phyloP scores from a whole-genome alignment of 2,113 vertebrate genomes.

The Platichthys stellatus region DNA sequence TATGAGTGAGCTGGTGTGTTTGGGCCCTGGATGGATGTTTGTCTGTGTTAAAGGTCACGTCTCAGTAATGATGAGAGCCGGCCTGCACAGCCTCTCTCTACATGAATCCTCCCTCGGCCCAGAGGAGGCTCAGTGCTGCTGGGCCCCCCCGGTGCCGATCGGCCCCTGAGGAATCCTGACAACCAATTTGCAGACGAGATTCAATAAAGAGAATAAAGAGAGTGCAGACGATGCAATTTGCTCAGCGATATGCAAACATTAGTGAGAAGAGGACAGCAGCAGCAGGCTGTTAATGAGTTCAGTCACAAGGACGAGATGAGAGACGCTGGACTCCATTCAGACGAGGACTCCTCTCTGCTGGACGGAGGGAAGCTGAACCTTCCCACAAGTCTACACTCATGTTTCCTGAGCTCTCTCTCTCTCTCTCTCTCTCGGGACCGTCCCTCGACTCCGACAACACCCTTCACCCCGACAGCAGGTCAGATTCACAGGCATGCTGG shows the following conservation, averaged over 20 bases:
- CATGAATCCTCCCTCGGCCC: background rate
- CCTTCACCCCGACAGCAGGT: background rate
- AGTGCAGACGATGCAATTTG: constrained; percentile 52
- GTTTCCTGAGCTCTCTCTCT: too few species aligned
- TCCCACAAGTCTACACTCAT: too few species aligned
- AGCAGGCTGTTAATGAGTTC: background rate
- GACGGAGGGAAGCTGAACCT: too few species aligned
- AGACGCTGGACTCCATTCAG: too few species aligned
- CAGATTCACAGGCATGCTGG: background rate
- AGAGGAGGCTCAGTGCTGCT: background rate
- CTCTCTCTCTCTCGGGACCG: background rate
- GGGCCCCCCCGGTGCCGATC: background rate
- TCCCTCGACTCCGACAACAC: rapidly evolving
- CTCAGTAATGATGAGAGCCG: background rate
- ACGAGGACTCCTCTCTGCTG: too few species aligned
- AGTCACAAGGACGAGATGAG: constrained; percentile 42
- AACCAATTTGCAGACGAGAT: constrained; percentile 35
- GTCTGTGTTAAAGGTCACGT: background rate
- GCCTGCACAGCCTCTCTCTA: background rate
- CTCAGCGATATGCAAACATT: constrained; percentile 34
- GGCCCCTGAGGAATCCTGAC: constrained; percentile 57
- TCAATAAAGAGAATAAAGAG: constrained; percentile 49
- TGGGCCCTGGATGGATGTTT: background rate
- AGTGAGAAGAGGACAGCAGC: constrained; percentile 32
- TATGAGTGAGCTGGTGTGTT: background rate